A percentile compares a stretch with the other conserved stretches of the same genome.
Conservation (phyloP, 2,113 vertebrate genomes). For the Cacatua alba region DNA sequence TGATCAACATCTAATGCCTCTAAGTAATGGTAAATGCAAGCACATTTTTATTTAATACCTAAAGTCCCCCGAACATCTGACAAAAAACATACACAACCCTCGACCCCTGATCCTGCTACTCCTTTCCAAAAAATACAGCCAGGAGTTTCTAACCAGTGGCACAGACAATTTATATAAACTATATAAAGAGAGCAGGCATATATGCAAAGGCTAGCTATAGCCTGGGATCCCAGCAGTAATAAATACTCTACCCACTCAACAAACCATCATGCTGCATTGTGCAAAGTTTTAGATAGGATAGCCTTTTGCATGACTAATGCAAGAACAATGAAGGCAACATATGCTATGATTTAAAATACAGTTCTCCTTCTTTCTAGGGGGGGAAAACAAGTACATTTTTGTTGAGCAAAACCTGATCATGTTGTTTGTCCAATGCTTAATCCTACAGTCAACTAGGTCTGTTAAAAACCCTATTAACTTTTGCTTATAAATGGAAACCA, state of each 20-base stretch:
- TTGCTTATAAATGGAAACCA: neutral
- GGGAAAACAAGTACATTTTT: neutral
- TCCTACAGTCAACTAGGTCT: neutral
- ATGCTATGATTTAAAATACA: slow-evolving; percentile 50
- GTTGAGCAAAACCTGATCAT: neutral
- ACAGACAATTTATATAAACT: neutral
- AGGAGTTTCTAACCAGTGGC: neutral
- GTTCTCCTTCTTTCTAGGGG: neutral
- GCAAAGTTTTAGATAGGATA: slow-evolving; percentile 21
- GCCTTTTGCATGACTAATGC: slow-evolving; percentile 57
- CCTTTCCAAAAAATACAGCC: neutral
- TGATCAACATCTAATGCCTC: neutral
- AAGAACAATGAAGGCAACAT: slow-evolving; percentile 47
- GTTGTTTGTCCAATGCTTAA: slow-evolving; percentile 6
- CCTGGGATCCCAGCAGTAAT: slow-evolving; percentile 19
- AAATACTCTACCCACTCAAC: slow-evolving; percentile 38
- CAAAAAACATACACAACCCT: neutral
- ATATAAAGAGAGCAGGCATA: neutral
- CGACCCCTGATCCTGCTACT: neutral
- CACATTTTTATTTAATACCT: neutral
- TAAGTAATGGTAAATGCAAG: neutral
- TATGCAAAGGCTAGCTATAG: neutral
- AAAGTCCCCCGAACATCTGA: neutral
- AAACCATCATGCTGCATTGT: slow-evolving; percentile 36
- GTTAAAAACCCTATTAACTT: neutral